Evolutionary conservation across 2,888 invertebrate species (phyloP).

Genomic region (Leptinotarsa juncta): DNA sequence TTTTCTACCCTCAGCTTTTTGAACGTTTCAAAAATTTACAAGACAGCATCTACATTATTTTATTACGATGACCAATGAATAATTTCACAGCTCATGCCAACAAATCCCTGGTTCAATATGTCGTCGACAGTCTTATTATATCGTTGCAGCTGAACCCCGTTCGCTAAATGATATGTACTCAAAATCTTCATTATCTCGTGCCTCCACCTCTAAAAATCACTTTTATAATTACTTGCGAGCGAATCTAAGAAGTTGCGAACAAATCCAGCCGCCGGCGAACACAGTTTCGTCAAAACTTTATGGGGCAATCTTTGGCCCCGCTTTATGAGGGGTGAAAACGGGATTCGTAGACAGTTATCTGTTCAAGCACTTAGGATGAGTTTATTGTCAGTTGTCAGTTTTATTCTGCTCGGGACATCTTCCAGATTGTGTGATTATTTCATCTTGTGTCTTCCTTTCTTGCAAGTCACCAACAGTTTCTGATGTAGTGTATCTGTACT

Average conservation of each 20-base stretch:
- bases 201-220: background rate
- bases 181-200: background rate
- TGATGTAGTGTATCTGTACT: no score
- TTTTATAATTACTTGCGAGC: constrained; percentile 5
- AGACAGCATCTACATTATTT: no score
- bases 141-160: background rate
- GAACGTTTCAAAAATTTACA: no score
- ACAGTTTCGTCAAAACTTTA: constrained; percentile 33
- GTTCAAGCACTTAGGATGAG: constrained; percentile 31
- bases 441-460: background rate
- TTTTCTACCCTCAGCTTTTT: no score
- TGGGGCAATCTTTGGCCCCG: constrained; percentile 34
- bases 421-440: constrained; percentile 10
- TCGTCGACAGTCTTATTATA: background rate
- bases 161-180: background rate
- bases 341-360: constrained; percentile 28
- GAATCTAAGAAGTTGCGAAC: constrained; percentile 7
- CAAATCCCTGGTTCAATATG: background rate
- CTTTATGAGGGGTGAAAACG: constrained; percentile 42
- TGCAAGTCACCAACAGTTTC: background rate
- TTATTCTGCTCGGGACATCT: constrained; percentile 32
- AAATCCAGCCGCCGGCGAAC: background rate
- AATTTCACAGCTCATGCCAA: background rate
- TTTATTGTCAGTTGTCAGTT: constrained; percentile 29
- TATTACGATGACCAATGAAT: no score